These are phyloP conservation scores for Volucella inanis DNA, from an alignment of 2,888 invertebrate genomes.

Conservation along the genomic window DNA sequence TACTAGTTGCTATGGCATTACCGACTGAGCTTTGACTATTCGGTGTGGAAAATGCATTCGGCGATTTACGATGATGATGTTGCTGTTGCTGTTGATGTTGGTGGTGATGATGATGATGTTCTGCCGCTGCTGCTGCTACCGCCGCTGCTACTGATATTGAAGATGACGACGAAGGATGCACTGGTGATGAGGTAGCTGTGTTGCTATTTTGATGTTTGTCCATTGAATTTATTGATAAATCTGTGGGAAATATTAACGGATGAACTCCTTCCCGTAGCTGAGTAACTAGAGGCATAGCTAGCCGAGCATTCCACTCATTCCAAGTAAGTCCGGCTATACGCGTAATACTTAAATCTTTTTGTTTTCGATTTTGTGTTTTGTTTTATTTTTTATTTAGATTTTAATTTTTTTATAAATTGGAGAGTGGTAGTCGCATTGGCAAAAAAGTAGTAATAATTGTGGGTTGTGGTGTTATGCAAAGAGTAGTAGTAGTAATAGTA, in stretches of 20 bases:
- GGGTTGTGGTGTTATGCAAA: constrained; percentile 63
- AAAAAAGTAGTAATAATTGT: constrained; percentile 56
- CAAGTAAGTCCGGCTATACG: constrained; percentile 88
- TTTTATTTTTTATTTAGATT: constrained; percentile 31
- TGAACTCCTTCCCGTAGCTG: constrained; percentile 85
- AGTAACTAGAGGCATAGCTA: constrained; percentile 88
- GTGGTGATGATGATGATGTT: constrained; percentile 60
- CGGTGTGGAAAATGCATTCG: constrained; percentile 75
- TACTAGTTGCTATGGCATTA: constrained; percentile 63
- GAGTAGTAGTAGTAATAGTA: constrained; percentile 24
- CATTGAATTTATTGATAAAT: constrained; percentile 80
- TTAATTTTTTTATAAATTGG: constrained; percentile 38
- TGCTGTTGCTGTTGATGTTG: constrained; percentile 39
- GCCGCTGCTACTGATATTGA: constrained; percentile 69
- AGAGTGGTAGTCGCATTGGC: constrained; percentile 64
- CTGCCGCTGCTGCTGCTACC: constrained; percentile 52
- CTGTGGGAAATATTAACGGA: constrained; percentile 82
- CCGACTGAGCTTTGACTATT: constrained; percentile 56
- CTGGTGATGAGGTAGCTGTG: constrained; percentile 76
- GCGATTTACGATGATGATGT: constrained; percentile 77
- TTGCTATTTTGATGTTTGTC: constrained; percentile 78
- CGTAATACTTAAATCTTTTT: constrained; percentile 88
- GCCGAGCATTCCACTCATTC: constrained; percentile 90
- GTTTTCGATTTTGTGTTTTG: not conserved
- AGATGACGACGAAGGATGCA: constrained; percentile 77